phyloP scores from a whole-genome alignment of 2,888 invertebrate species.

The Plemyria rubiginata region DNA sequence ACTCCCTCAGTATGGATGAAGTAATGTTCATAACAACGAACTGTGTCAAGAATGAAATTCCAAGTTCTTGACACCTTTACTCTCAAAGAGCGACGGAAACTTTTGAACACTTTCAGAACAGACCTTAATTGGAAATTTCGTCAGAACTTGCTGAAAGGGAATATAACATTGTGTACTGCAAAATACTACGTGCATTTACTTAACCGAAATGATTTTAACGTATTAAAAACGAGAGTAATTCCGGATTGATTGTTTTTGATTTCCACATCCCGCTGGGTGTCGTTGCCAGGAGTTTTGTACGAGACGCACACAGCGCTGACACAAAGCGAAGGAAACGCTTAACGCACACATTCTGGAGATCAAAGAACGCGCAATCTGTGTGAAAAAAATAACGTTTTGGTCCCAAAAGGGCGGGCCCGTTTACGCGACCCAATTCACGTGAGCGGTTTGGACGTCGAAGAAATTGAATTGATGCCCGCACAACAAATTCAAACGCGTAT shows the following conservation, averaged over 20 bases:
- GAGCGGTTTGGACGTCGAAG: constrained; percentile 78
- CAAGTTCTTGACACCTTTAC: constrained; percentile 61
- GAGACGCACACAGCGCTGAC: constrained; percentile 71
- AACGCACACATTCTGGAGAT: constrained; percentile 83
- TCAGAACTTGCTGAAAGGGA: constrained; percentile 20
- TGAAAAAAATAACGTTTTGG: constrained; percentile 83
- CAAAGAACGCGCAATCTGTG: constrained; percentile 84
- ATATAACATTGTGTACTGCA: constrained; percentile 2
- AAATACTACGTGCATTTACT: neutral
- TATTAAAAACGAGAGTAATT: constrained; percentile 57
- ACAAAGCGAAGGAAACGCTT: constrained; percentile 82
- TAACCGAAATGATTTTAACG: constrained; percentile 18
- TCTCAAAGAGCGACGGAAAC: constrained; percentile 48
- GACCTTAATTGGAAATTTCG: constrained; percentile 35
- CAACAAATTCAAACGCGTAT: constrained; percentile 84
- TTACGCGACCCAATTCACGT: constrained; percentile 85
- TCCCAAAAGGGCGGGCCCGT: constrained; percentile 84
- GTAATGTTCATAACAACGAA: constrained; percentile 69
- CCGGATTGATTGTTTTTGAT: constrained; percentile 70
- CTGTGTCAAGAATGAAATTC: constrained; percentile 66
- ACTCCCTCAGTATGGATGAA: constrained; percentile 63
- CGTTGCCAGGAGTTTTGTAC: constrained; percentile 63
- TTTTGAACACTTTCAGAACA: constrained; percentile 46
- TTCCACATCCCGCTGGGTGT: constrained; percentile 78
- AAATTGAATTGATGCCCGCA: constrained; percentile 83